Conservation (phyloP, 1,140 invertebrate species). For the Scaptomyza montana region DNA sequence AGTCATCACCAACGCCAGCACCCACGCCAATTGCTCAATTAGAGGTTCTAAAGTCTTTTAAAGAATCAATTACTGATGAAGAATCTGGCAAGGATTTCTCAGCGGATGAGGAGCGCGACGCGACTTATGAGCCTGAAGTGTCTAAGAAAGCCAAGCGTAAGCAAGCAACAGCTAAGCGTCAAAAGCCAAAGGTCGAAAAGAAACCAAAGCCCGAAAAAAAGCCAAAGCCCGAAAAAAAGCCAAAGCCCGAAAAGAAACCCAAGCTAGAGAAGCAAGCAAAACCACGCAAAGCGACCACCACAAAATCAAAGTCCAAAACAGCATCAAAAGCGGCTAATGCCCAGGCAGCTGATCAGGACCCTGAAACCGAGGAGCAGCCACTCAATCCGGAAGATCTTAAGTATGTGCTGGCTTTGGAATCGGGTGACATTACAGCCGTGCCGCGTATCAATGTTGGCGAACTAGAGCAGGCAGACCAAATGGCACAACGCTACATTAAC, state of each 20-base stretch:
- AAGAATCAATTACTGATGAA: neutral
- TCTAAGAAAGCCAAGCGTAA: constrained; percentile 41
- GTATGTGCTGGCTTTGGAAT: constrained; percentile 70
- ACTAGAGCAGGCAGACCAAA: constrained; percentile 62
- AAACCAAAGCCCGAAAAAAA: constrained; percentile 29
- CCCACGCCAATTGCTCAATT: neutral
- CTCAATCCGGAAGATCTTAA: constrained; percentile 70
- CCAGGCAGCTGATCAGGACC: neutral
- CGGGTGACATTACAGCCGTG: constrained; percentile 69
- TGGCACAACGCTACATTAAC: constrained; percentile 73
- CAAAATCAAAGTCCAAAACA: constrained; percentile 14
- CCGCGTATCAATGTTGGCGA: constrained; percentile 68
- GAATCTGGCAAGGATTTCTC: constrained; percentile 55
- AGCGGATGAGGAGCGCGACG: constrained; percentile 59
- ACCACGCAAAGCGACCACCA: constrained; percentile 6
- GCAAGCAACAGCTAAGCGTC: constrained; percentile 52
- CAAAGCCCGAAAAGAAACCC: constrained; percentile 41
- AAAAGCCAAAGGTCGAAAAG: constrained; percentile 26
- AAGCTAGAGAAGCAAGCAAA: constrained; percentile 22
- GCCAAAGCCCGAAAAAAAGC: constrained; percentile 53
- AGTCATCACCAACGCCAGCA: neutral
- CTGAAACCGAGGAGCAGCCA: constrained; percentile 48
- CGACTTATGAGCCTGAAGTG: constrained; percentile 49
- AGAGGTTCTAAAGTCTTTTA: neutral
- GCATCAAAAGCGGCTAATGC: neutral